A percentile compares a stretch with the other conserved stretches of the same genome.
Conservation (phyloP, 2,797 vertebrate genomes). For the Strix occidentalis region DNA sequence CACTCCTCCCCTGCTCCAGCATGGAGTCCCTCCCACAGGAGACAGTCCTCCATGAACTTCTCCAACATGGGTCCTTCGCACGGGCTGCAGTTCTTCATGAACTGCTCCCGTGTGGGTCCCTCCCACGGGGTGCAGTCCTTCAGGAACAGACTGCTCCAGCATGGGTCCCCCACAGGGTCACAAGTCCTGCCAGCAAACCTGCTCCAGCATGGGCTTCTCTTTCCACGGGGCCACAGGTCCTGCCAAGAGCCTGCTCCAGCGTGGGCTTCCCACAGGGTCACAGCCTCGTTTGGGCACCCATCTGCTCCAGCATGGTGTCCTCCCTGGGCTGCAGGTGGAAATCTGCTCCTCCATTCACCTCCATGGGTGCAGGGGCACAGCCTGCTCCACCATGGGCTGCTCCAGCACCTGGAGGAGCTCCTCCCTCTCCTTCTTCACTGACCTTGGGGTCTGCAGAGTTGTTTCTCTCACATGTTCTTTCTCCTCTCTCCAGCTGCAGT, state of each 20-base stretch:
- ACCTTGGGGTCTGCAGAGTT: not conserved
- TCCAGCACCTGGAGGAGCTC: not conserved
- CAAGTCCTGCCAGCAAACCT: not conserved
- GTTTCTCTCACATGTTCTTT: not conserved
- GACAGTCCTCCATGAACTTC: not conserved
- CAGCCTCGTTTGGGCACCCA: not conserved
- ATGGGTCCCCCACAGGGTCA: not conserved
- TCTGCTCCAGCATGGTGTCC: no score
- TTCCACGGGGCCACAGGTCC: fast-evolving
- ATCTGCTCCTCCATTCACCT: not conserved
- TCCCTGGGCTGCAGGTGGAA: fast-evolving
- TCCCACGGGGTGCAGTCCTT: not conserved
- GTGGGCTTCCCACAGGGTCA: fast-evolving
- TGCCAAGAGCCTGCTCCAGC: not conserved
- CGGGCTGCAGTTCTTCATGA: no score
- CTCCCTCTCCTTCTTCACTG: not conserved
- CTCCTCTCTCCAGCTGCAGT: no score
- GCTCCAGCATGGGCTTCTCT: not conserved
- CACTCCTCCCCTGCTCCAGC: not conserved
- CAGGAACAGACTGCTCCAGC: not conserved
- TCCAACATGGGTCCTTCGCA: no score
- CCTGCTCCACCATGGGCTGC: not conserved
- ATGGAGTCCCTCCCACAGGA: not conserved
- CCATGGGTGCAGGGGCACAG: not conserved
- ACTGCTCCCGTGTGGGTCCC: not conserved